phyloP scores from a whole-genome alignment of 2,888 invertebrate species.

The Watsonalla binaria region DNA sequence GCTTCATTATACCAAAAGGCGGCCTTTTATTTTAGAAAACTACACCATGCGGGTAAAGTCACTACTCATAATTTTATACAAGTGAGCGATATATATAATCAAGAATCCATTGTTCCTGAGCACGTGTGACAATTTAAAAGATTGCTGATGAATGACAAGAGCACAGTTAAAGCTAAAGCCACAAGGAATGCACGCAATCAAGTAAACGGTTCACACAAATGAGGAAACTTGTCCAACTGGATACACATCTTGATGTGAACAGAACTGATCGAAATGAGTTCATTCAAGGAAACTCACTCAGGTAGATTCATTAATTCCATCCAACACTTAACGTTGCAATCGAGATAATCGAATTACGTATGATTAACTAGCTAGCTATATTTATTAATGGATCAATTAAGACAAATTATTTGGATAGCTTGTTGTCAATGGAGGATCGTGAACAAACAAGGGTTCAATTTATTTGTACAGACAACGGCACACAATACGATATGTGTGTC shows the following conservation, averaged over 20 bases:
- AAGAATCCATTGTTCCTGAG: background rate
- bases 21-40: too few species aligned
- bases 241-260: background rate
- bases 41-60: too few species aligned
- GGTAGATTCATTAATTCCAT: too few species aligned
- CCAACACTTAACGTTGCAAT: too few species aligned
- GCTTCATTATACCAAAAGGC: too few species aligned
- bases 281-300: too few species aligned
- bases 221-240: background rate
- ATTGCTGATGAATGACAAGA: background rate
- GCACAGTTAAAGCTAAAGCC: background rate
- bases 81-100: background rate
- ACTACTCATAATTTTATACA: too few species aligned
- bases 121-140: background rate
- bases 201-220: background rate
- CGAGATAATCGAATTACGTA: too few species aligned
- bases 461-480: slow-evolving; percentile 8
- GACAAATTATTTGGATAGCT: too few species aligned
- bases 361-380: too few species aligned
- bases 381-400: too few species aligned
- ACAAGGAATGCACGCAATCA: background rate
- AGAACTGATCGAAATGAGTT: background rate
- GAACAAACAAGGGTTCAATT: background rate
- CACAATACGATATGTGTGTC: slow-evolving; percentile 29
- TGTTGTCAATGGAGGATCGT: background rate